These are phyloP conservation scores for Penaeus chinensis DNA, from an alignment of 1,140 invertebrate species.

Conservation along the genomic window DNA sequence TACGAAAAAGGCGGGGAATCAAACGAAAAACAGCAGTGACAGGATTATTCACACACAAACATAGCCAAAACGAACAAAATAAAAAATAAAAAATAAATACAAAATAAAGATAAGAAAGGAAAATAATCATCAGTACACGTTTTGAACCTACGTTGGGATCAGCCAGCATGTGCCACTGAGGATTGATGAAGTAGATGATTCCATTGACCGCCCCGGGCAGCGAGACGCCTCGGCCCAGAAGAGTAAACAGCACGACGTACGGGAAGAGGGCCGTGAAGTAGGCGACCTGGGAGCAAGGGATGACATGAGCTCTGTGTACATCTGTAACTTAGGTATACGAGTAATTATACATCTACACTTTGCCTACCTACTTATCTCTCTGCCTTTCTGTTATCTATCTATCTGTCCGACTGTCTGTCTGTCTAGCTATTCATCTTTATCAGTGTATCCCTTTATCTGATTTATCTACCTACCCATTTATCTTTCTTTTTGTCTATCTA, in stretches of 20 bases:
- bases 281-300: constrained; percentile 37
- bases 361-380: too few species aligned
- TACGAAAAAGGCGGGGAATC: constrained; percentile 64
- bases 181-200: constrained; percentile 81
- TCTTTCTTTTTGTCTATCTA: neutral
- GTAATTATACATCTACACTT: neutral
- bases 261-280: constrained; percentile 90
- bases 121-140: neutral
- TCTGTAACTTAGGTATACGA: neutral
- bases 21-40: constrained; percentile 13
- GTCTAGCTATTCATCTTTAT: neutral
- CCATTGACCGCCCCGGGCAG: constrained; percentile 81
- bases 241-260: constrained; percentile 82
- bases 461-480: neutral
- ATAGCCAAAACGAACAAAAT: neutral
- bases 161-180: constrained; percentile 77
- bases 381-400: neutral
- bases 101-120: neutral
- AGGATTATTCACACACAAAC: neutral
- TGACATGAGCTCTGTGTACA: neutral
- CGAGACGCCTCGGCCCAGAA: constrained; percentile 80
- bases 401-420: too few species aligned
- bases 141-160: constrained; percentile 72
- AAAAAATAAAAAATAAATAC: neutral
- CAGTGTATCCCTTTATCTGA: neutral